Percentiles rank a stretch among this genome's conserved stretches.
Evolutionary conservation across 2,888 invertebrate genomes (phyloP).

Genomic region (Sphaerophoria rueppellii): DNA sequence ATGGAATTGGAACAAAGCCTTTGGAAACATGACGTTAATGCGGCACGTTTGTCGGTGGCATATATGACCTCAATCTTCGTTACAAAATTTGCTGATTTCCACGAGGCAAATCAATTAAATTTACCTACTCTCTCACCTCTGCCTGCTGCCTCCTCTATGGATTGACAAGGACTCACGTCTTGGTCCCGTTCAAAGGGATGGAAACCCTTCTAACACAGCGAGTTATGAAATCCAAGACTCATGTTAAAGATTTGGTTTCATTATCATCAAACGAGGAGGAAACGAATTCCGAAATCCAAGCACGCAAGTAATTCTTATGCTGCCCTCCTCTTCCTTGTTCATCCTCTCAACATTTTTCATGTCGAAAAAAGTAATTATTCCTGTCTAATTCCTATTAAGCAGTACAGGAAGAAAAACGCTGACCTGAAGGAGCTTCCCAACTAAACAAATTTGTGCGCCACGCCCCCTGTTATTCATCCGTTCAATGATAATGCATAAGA

Average conservation of each 20-base stretch:
- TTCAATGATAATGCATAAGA: slow-evolving; percentile 9
- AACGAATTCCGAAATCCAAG: slow-evolving; percentile 11
- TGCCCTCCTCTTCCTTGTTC: slow-evolving; percentile 1
- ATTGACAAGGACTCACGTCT: slow-evolving; percentile 10
- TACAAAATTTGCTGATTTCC: neutral
- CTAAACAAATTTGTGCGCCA: slow-evolving; percentile 16
- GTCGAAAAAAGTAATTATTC: slow-evolving; percentile 38
- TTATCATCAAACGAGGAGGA: neutral
- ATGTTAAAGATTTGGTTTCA: slow-evolving; percentile 3
- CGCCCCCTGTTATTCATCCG: slow-evolving; percentile 4
- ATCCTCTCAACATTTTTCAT: slow-evolving; percentile 18
- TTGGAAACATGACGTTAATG: slow-evolving; percentile 50
- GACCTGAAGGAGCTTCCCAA: neutral
- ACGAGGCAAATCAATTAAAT: slow-evolving; percentile 62
- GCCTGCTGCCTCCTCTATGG: neutral
- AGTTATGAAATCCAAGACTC: slow-evolving; percentile 31
- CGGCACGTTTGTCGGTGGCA: slow-evolving; percentile 51
- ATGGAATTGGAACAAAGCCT: slow-evolving; percentile 11
- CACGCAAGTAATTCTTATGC: slow-evolving; percentile 30
- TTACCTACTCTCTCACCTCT: neutral
- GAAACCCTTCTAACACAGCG: neutral
- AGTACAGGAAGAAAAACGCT: neutral
- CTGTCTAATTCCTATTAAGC: slow-evolving; percentile 31
- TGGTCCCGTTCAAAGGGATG: neutral
- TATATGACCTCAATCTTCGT: neutral